These are phyloP conservation scores for Okapia johnstoni DNA, from an alignment of 2,113 vertebrate species.

Conservation along the genomic window DNA sequence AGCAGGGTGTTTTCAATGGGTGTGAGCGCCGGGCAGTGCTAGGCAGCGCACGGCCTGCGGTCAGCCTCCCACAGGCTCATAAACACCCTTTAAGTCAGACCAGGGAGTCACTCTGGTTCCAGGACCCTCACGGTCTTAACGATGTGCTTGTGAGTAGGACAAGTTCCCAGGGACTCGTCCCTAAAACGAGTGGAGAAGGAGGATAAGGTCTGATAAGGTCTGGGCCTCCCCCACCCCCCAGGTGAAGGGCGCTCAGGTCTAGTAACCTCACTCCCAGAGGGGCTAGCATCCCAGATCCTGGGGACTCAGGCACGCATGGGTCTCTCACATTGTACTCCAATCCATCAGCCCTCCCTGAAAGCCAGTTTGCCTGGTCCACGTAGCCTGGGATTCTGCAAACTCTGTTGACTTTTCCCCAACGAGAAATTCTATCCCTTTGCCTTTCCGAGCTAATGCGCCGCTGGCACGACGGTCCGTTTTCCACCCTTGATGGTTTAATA, in stretches of 20 bases:
- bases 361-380: background rate
- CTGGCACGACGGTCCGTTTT: background rate
- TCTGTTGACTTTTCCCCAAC: background rate
- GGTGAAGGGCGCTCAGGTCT: accelerated
- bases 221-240: background rate
- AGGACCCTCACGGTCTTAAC: accelerated
- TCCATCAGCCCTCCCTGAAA: background rate
- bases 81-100: too few relatives aligned
- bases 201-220: accelerated
- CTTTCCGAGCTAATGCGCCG: background rate
- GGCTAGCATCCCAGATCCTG: background rate
- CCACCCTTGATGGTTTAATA: background rate
- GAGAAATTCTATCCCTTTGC: background rate
- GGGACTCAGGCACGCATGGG: accelerated
- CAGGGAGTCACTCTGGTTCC: background rate
- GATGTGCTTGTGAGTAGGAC: background rate
- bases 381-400: background rate
- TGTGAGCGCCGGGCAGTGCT: background rate
- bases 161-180: background rate
- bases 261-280: background rate
- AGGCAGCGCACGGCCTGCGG: background rate
- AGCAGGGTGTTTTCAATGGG: background rate
- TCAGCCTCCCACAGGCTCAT: background rate
- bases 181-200: accelerated
- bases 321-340: background rate